Conservation (phyloP, 2,888 invertebrate genomes). For the Ephialtes manifestator region DNA sequence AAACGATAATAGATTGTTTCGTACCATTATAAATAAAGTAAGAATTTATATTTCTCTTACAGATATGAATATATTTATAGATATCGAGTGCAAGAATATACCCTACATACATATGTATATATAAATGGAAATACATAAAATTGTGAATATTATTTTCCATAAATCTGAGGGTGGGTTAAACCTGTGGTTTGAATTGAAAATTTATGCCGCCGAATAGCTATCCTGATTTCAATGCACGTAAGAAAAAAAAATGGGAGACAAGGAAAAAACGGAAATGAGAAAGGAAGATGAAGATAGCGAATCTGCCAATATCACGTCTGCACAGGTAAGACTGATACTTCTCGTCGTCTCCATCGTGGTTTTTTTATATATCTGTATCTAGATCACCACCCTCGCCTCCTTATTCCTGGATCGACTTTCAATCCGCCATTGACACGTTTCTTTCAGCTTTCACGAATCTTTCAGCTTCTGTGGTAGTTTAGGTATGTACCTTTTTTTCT, state of each 20-base stretch:
- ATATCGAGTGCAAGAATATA: neutral
- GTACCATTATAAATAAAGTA: neutral
- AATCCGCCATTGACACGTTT: conserved; percentile 33
- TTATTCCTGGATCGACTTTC: conserved; percentile 19
- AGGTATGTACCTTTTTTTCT: neutral
- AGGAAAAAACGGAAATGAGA: neutral
- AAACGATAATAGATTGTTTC: neutral
- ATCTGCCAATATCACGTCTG: conserved; percentile 26
- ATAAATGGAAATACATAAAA: neutral
- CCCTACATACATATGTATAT: neutral
- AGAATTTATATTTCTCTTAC: neutral
- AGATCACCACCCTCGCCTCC: neutral
- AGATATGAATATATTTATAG: neutral
- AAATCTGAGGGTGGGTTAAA: neutral
- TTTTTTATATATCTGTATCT: neutral
- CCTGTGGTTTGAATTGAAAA: conserved; percentile 30
- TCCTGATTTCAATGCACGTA: neutral
- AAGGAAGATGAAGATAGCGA: conserved; percentile 5
- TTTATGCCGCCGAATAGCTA: conserved; percentile 23
- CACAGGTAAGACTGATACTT: conserved; percentile 2
- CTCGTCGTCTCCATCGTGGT: neutral
- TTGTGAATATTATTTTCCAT: neutral
- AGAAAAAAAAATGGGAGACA: neutral
- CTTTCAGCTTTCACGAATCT: conserved; percentile 1
- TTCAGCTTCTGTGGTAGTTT: neutral